A percentile compares a stretch with the other conserved stretches of the same genome.
Conservation (phyloP, 2,797 vertebrate genomes). For the Neosilurus mollespiculum region DNA sequence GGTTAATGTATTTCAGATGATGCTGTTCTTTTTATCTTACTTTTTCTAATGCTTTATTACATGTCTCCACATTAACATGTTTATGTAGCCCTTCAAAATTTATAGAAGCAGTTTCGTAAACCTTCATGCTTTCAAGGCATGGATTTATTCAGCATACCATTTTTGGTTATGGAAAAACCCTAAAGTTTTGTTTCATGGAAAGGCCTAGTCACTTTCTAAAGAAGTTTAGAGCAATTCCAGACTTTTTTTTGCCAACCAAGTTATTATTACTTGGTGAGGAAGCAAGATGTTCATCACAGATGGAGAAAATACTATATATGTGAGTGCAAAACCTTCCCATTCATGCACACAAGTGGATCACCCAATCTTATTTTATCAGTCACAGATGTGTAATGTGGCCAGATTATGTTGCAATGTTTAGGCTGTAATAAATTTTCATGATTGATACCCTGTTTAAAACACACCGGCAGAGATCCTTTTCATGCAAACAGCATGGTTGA, state of each 20-base stretch:
- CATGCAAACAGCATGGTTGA: background rate
- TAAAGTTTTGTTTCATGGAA: slow-evolving; percentile 16
- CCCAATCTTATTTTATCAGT: slow-evolving; percentile 1
- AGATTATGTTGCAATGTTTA: background rate
- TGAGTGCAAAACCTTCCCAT: too few relatives aligned
- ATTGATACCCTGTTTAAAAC: slow-evolving; percentile 20
- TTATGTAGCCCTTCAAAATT: slow-evolving; percentile 46
- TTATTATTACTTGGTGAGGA: slow-evolving; percentile 55
- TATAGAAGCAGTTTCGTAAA: slow-evolving; percentile 40
- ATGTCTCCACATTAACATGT: slow-evolving; percentile 53
- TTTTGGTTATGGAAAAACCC: slow-evolving; percentile 1
- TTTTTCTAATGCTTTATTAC: slow-evolving; percentile 19
- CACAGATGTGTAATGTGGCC: background rate
- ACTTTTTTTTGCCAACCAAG: slow-evolving; percentile 7
- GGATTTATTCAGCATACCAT: background rate
- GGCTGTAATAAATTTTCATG: background rate
- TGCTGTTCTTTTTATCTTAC: slow-evolving; percentile 15
- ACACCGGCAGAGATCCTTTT: background rate
- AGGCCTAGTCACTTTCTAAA: slow-evolving; percentile 2
- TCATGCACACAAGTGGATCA: background rate
- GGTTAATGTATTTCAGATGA: slow-evolving; percentile 53
- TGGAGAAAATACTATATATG: slow-evolving; percentile 47
- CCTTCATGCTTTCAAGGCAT: background rate
- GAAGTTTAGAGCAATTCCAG: background rate
- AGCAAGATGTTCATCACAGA: slow-evolving; percentile 62